These are phyloP conservation scores for Lagodon rhomboides DNA, from an alignment of 2,797 vertebrate species.

Conservation along the genomic window DNA sequence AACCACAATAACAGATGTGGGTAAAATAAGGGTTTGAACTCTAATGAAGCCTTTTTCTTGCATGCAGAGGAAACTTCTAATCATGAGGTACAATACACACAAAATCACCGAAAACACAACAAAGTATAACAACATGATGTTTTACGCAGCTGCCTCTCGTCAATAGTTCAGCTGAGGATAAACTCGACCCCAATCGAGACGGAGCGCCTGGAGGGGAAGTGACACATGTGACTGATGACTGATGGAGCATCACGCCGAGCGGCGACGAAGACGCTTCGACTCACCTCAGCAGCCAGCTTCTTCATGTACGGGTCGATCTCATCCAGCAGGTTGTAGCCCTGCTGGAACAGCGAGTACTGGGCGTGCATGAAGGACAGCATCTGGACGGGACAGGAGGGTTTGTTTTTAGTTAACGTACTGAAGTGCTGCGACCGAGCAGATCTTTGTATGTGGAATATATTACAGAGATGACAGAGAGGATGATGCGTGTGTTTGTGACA, in stretches of 20 bases:
- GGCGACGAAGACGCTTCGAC: constrained; percentile 24
- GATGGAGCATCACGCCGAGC: background rate
- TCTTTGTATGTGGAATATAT: background rate
- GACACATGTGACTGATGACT: background rate
- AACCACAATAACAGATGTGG: background rate
- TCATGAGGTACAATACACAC: background rate
- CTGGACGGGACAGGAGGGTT: constrained; percentile 73
- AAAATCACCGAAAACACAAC: background rate
- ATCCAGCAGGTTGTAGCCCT: constrained; percentile 94
- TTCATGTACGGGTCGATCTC: constrained; percentile 97
- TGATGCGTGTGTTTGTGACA: background rate
- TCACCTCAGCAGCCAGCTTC: constrained; percentile 95
- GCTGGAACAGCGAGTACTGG: constrained; percentile 96
- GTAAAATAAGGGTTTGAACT: background rate
- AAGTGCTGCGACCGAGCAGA: accelerated
- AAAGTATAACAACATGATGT: background rate
- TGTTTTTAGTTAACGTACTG: background rate
- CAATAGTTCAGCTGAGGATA: constrained; percentile 21
- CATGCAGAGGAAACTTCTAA: background rate
- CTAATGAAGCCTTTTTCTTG: background rate
- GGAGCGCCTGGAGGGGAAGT: background rate
- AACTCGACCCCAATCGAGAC: background rate
- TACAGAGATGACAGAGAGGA: background rate
- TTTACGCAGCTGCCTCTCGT: constrained; percentile 19
- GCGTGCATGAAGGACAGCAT: constrained; percentile 99